Evolutionary conservation across 2,113 vertebrate genomes (phyloP), one percentile per base, ranked within the genome.

Genomic region (Pionites leucogaster): DNA sequence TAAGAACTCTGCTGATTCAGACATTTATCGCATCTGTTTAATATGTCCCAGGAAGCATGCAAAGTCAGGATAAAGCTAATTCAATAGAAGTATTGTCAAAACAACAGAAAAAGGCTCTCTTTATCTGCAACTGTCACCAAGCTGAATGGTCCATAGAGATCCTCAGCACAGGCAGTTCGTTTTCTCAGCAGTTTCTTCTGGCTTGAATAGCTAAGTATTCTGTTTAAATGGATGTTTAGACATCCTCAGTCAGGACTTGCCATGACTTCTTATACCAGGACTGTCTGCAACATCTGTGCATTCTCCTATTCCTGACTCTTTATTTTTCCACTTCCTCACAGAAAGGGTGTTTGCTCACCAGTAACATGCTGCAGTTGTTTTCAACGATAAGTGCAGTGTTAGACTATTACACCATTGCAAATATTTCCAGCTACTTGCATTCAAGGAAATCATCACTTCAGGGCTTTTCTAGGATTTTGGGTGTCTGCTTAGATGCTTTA

Each of bases 41-140:
- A 25, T 47, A 62, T 37, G 27, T 52, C 41, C 23, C 59, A 80
- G 75, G 37, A 92, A 92, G 65, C 42, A 88, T 12, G 41, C 64
- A 47, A 90, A 88, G 47, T 62, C 44, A 80, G 86, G 46, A 77
- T 69, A 88, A 85, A 82, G 44, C 13, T 88, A 77, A 76, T 92
- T 92, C 79, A 83, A 80, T 81, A 74, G 49, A 72, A 80, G n/a
- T 59, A 65, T 62, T 95, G 52, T 82, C 44, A 80, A 96, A 85
- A 82, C 33, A 87, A 75, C 7, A 67, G 46, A 52, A 86, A 47
- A 71, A 9, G 13, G 8, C 46, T 88, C 27, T 82, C 44, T 86
- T 83, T 88, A 86, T 90, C 63, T 83, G 46, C 57, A 72, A 82
- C 49, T 80, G 37, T 53, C 31, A 83, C 50, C 37, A 44, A 86